Evolutionary conservation across 2,888 invertebrate genomes (phyloP).

Genomic region (Sarcophaga rosellei): DNA sequence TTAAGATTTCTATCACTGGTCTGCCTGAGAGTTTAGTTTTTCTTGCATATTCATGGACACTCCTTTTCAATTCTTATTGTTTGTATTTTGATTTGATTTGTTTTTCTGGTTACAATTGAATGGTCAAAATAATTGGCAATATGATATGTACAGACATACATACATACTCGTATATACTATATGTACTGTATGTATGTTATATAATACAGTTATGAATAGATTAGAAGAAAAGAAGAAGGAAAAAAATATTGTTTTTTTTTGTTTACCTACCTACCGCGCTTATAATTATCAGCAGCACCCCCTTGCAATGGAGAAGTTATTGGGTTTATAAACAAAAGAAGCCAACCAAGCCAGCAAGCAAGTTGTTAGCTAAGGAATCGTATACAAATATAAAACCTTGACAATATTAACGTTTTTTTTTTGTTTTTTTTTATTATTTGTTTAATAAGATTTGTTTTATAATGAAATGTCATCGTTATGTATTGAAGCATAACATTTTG

Average conservation of each 20-base stretch:
- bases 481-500: slow-evolving; percentile 46
- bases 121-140: slow-evolving; percentile 44
- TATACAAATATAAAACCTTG: slow-evolving; percentile 49
- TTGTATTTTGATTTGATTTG: background rate
- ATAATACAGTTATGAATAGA: background rate
- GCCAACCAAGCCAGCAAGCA: background rate
- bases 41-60: slow-evolving; percentile 31
- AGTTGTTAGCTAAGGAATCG: slow-evolving; percentile 25
- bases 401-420: slow-evolving; percentile 44
- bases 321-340: background rate
- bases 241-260: too few relatives aligned
- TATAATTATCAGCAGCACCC: slow-evolving; percentile 39
- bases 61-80: slow-evolving; percentile 39
- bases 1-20: slow-evolving; percentile 18
- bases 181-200: background rate
- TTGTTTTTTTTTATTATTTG: background rate
- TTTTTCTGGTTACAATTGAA: slow-evolving; percentile 26
- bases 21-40: background rate
- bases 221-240: background rate
- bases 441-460: slow-evolving; percentile 17
- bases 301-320: slow-evolving; percentile 16
- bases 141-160: background rate
- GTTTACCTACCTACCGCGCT: slow-evolving; percentile 52
- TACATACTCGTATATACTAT: too few relatives aligned
- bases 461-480: slow-evolving; percentile 62